Percentiles rank a stretch among this genome's conserved stretches.
Conservation (phyloP, 2,888 invertebrate genomes). For the Tetranychus piercei region DNA sequence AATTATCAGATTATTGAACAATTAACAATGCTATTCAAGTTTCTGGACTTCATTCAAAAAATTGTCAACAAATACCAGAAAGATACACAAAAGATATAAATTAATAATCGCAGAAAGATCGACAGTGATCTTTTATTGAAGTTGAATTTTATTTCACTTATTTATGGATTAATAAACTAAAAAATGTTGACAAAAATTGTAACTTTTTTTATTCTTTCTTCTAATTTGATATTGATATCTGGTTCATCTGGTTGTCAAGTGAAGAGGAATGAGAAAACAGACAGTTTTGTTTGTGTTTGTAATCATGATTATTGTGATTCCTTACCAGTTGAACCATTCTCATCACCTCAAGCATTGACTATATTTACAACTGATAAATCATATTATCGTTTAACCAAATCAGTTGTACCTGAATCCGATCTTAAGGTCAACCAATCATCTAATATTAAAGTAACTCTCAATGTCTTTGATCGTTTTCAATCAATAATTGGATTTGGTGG, state of each 20-base stretch:
- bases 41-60: too few relatives aligned
- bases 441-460: neutral
- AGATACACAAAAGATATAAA: too few relatives aligned
- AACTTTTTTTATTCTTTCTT: too few relatives aligned
- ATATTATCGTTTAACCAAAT: neutral
- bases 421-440: neutral
- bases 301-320: neutral
- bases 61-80: too few relatives aligned
- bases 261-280: neutral
- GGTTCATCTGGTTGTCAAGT: neutral
- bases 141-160: too few relatives aligned
- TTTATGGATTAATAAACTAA: too few relatives aligned
- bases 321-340: neutral
- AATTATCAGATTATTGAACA: too few relatives aligned
- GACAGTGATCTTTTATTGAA: too few relatives aligned
- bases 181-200: too few relatives aligned
- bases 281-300: constrained; percentile 7
- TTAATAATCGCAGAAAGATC: too few relatives aligned
- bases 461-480: neutral
- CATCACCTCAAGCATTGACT: neutral
- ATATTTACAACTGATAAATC: neutral
- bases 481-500: constrained; percentile 10
- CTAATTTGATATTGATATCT: neutral
- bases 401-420: neutral
- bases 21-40: too few relatives aligned